Base-by-base conservation (phyloP, 2,797 vertebrate species). In the Labeo calbasu region DNA sequence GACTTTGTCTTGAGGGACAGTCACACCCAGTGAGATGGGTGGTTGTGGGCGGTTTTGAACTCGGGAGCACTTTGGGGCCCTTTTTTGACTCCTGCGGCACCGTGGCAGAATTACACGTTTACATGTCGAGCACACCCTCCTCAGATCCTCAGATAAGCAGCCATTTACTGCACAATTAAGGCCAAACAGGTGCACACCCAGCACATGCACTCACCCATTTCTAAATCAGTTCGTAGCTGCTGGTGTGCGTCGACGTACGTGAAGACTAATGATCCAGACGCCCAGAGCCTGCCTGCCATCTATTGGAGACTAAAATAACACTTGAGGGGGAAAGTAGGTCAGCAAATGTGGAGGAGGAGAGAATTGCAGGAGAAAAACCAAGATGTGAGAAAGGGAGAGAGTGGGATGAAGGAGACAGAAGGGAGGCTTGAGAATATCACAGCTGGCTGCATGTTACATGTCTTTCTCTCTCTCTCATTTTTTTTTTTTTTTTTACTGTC, bases 251-350 rank as follows among this genome's bases (percentile, higher is more conserved):
- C n/a, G 8, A 4, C 46, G 57, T 66, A 76, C 55, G 2, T 82
- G 61, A 69, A 23, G 46, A 55, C 69, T 53, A 89, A 71, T 8
- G 53, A 55, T 66, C 32, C 73, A 79, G 13, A 51, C 79, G 53
- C 68, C 82, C 82, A 78, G 89, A 88, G 79, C 88, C 90, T 91
- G 87, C 89, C 90, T 91, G 92, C 94, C 89, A 90, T 91, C 94
- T 84, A 86, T 91, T 88, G 93, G 92, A 84, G 53, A 85, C 84
- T 85, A 21, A 36, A 63, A 21, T 59, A 68, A 43, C 50, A 36
- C 78, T 55, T 73, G 89, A 77, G 77, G 87, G 80, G 88, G 15
- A 82, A 94, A 91, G 83, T 92, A 92, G 93, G 92, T 92, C 92
- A 93, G 69, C 84, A 59, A 76, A 59, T 71, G 82, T 75, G 5